A percentile compares a stretch with the other conserved stretches of the same genome.
phyloP scores from a whole-genome alignment of 2,888 invertebrate genomes.

The Athetis lepigone region DNA sequence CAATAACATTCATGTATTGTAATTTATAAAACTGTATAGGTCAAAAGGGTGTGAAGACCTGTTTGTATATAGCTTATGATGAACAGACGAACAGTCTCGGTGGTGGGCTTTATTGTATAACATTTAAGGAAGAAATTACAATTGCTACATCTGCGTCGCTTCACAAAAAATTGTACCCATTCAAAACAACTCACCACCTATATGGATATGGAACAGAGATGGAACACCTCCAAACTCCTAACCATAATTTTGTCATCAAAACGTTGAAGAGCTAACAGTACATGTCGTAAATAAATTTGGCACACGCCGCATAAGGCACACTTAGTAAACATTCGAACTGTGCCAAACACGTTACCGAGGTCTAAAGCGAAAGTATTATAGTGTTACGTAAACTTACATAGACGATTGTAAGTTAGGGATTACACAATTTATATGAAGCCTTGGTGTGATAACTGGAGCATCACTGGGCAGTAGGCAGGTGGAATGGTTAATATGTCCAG shows the following conservation, averaged over 20 bases:
- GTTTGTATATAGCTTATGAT: no score
- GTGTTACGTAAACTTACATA: conserved; percentile 18
- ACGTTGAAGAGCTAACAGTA: conserved; percentile 13
- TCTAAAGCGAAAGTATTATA: conserved; percentile 51
- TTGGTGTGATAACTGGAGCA: conserved; percentile 50
- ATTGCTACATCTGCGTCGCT: no score
- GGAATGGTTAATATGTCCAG: conserved; percentile 34
- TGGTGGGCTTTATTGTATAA: no score
- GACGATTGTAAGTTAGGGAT: conserved; percentile 32
- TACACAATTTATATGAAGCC: conserved; percentile 40
- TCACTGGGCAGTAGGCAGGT: conserved; percentile 26
- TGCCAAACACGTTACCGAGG: conserved; percentile 55
- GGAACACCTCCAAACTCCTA: conserved; percentile 22
- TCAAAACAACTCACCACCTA: no score
- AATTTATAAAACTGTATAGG: no score
- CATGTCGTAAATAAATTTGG: conserved; percentile 48
- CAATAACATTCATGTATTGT: no score
- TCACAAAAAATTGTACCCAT: no score
- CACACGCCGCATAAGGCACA: conserved; percentile 33
- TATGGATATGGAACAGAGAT: neutral
- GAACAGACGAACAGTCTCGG: no score
- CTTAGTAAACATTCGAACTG: conserved; percentile 37
- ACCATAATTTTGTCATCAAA: neutral
- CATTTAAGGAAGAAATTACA: no score
- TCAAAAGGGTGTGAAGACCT: no score